Base-by-base conservation (phyloP, 2,797 vertebrate genomes). In the Betta splendens region DNA sequence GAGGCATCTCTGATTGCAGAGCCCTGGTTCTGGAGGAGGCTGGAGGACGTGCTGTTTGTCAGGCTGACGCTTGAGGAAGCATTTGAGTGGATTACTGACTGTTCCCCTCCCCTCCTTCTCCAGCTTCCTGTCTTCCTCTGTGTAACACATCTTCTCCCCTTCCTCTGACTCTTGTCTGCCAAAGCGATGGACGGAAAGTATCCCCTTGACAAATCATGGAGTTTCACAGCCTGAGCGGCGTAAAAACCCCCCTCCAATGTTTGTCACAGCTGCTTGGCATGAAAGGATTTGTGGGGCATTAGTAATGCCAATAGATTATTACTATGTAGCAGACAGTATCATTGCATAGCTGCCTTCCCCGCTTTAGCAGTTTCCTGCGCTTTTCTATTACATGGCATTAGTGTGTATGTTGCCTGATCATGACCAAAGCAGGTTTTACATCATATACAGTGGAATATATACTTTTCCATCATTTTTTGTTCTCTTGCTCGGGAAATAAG, bases 71-170 rank as follows among this genome's bases (percentile, higher is more conserved):
- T 37, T 72, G 77, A 88, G 78, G 80, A 89, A 85, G 87, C 71
- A 56, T 88, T 81, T 85, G 82, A 87, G 83, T 87, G 85, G 85
- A 86, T 88, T 85, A 79, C 71, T 78, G 59, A 36, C 50, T 63
- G 37, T 67, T 74, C 74, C 59, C 53, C 49, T 68, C 58, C 43
- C 33, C 48, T 76, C 44, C 20, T 44, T 28, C 53, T 51, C 51
- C 39, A 50, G 53, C 42, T 51, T 21, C 42, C 60, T 55, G 23
- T 55, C 69, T 54, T 54, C 17, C 59, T 57, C 57, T 55, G 39
- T 40, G 7, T 33, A 51, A 49, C 32, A 28, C 53, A 61, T 77
- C 54, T 56, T 60, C 48, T 56, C 64, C 53, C 78, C 64, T 57
- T 75, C 66, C 56, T 69, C 66, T 44, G 62, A 50, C 58, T 62